phyloP scores from a whole-genome alignment of 2,888 invertebrate genomes.

The Tetragnatha montana region DNA sequence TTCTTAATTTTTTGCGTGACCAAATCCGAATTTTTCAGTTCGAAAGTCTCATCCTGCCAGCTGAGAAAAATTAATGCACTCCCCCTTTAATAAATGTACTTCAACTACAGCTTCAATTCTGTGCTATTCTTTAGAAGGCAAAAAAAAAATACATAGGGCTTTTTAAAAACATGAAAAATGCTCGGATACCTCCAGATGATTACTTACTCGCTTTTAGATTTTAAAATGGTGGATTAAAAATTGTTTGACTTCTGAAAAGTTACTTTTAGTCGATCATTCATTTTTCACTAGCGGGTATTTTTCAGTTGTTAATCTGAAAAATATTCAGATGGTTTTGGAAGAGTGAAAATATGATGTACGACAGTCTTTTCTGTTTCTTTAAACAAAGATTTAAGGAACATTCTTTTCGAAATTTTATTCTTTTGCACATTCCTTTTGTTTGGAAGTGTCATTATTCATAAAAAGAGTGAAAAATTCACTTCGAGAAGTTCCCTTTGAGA shows the following conservation, averaged over 20 bases:
- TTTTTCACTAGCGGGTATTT: constrained; percentile 25
- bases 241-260: constrained; percentile 37
- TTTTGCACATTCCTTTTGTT: constrained; percentile 9
- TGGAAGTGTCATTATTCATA: constrained; percentile 28
- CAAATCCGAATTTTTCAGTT: neutral
- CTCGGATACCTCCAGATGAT: constrained; percentile 7
- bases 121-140: neutral
- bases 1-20: neutral
- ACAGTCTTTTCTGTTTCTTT: constrained; percentile 14
- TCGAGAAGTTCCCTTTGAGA: neutral
- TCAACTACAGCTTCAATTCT: neutral
- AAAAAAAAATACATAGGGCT: constrained; percentile 23
- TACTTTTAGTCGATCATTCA: neutral
- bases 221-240: constrained; percentile 51
- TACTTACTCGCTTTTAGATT: constrained; percentile 41
- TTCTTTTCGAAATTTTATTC: constrained; percentile 24
- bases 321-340: constrained; percentile 43
- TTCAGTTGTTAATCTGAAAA: neutral
- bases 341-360: constrained; percentile 31
- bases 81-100: constrained; percentile 33
- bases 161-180: constrained; percentile 39
- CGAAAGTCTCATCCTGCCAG: neutral
- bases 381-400: neutral
- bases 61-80: constrained; percentile 17
- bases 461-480: constrained; percentile 14